Evolutionary conservation across 1,140 invertebrate species (phyloP).

Genomic region (Pissodes strobi): DNA sequence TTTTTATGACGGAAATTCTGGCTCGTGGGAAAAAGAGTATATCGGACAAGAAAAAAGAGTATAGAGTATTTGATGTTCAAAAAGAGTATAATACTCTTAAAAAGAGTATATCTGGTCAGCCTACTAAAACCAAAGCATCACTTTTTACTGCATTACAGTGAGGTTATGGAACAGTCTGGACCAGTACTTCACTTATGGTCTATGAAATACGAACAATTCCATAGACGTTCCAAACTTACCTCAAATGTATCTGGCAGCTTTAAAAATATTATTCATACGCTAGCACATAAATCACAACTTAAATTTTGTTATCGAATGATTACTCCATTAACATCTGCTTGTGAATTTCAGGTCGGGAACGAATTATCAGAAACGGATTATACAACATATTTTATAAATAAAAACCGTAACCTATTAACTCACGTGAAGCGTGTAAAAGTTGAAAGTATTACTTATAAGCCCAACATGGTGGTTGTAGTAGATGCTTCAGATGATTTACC

Average conservation of each 20-base stretch:
- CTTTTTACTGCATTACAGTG: neutral
- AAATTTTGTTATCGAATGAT: too few species aligned
- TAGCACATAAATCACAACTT: neutral
- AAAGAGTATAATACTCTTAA: too few species aligned
- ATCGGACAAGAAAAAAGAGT: too few species aligned
- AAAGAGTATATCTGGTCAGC: too few species aligned
- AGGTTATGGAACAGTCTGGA: neutral
- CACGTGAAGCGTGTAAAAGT: too few species aligned
- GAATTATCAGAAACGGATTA: neutral
- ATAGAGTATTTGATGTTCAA: too few species aligned
- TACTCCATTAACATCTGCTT: neutral
- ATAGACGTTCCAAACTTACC: neutral
- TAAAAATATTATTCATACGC: constrained; percentile 6
- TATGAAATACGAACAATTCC: neutral
- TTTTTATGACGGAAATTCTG: too few species aligned
- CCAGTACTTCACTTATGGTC: neutral
- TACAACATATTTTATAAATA: neutral
- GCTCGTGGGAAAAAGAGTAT: too few species aligned
- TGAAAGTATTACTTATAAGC: neutral
- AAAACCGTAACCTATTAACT: neutral
- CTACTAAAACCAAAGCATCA: too few species aligned
- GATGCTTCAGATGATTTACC: neutral
- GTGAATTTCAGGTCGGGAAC: neutral
- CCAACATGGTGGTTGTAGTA: neutral
- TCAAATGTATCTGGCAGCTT: neutral